Evolutionary conservation across 2,113 vertebrate genomes (phyloP).

Genomic region (Myiozetetes cayanensis): DNA sequence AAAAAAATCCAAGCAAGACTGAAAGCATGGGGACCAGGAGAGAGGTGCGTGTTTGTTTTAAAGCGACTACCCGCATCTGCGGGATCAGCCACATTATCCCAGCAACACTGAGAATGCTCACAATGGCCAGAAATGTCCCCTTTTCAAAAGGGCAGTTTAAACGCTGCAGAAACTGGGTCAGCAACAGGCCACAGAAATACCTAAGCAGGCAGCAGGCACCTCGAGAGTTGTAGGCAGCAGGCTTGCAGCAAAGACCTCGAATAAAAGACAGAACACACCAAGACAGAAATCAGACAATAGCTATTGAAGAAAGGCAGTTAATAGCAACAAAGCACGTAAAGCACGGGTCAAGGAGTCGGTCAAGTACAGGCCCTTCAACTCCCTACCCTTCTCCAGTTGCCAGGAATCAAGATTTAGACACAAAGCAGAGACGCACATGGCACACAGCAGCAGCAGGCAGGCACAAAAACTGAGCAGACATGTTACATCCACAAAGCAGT

Average conservation of each 20-base stretch:
- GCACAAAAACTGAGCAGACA: not conserved
- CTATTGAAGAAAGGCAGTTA: constrained; percentile 65
- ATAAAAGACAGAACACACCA: constrained; percentile 34
- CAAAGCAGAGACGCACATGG: not conserved
- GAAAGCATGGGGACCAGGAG: not conserved
- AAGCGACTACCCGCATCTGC: not conserved
- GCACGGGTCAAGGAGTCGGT: constrained; percentile 64
- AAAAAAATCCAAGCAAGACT: not conserved
- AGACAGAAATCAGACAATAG: constrained; percentile 55
- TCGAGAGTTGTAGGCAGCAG: not conserved
- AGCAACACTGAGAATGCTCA: not conserved
- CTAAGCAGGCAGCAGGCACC: constrained; percentile 41
- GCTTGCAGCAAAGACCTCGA: not conserved
- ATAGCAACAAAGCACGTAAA: constrained; percentile 53
- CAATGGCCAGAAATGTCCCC: constrained; percentile 26
- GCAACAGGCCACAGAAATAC: constrained; percentile 43
- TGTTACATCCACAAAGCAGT: not conserved
- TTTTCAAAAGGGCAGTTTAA: constrained; percentile 43
- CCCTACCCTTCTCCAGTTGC: constrained; percentile 24
- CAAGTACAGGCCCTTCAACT: constrained; percentile 58
- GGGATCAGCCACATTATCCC: not conserved
- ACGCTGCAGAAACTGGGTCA: constrained; percentile 44
- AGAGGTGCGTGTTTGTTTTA: not conserved
- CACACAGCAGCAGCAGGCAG: not conserved
- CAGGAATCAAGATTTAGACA: constrained; percentile 29